Conservation (phyloP, 2,797 vertebrate species). For the Prunella strophiata region DNA sequence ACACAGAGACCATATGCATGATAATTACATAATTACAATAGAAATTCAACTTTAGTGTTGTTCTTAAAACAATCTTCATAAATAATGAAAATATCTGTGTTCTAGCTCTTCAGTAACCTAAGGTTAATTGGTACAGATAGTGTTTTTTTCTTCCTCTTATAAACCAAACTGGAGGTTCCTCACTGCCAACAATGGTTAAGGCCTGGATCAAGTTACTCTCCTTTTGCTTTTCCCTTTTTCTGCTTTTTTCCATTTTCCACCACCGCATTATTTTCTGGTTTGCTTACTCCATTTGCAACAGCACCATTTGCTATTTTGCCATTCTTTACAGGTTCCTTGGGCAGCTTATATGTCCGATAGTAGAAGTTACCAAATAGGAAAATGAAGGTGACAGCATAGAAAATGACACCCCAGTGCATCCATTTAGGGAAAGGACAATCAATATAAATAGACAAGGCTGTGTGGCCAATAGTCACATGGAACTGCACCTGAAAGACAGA, state of each 20-base stretch:
- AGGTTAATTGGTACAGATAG: constrained; percentile 74
- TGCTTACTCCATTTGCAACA: constrained; percentile 87
- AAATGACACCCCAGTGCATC: constrained; percentile 99
- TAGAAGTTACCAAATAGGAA: constrained; percentile 98
- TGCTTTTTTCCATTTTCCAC: constrained; percentile 90
- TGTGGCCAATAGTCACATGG: constrained; percentile 97
- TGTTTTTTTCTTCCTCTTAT: constrained; percentile 65
- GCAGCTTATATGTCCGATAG: constrained; percentile 95
- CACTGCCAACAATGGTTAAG: constrained; percentile 76
- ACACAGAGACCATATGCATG: constrained; percentile 71
- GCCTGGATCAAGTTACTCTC: constrained; percentile 86
- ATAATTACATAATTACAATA: constrained; percentile 78
- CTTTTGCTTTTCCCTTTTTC: constrained; percentile 94
- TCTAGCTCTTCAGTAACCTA: constrained; percentile 76
- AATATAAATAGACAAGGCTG: constrained; percentile 94
- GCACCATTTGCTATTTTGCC: constrained; percentile 87
- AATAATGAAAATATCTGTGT: constrained; percentile 77
- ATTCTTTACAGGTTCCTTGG: constrained; percentile 84
- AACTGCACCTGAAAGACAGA: constrained; percentile 89
- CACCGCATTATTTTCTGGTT: constrained; percentile 82
- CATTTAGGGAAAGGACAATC: constrained; percentile 98
- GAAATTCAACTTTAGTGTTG: constrained; percentile 75
- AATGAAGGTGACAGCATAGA: constrained; percentile 96
- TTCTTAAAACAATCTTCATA: constrained; percentile 80
- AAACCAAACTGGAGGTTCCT: constrained; percentile 73